These are phyloP conservation scores for Pseudoatta argentina DNA, from an alignment of 1,140 invertebrate species.

Conservation along the genomic window DNA sequence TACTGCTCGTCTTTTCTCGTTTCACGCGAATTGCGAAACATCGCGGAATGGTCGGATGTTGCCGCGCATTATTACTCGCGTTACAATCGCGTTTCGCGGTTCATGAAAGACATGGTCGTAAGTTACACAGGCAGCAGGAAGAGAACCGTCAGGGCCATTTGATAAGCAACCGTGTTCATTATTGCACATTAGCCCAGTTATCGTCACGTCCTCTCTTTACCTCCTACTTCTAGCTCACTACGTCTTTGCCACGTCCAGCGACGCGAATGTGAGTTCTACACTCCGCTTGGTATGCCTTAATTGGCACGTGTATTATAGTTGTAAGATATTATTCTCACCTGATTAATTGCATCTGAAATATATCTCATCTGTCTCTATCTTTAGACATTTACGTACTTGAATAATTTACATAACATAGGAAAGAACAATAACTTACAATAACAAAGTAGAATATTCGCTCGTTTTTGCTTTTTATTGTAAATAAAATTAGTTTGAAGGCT, in stretches of 20 bases:
- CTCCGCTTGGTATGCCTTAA: constrained; percentile 42
- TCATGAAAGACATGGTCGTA: constrained; percentile 65
- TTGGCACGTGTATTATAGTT: constrained; percentile 36
- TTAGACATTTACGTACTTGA: background rate
- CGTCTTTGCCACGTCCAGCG: constrained; percentile 40
- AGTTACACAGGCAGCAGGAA: constrained; percentile 73
- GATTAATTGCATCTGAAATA: background rate
- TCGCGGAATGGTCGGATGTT: constrained; percentile 59
- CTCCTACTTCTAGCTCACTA: constrained; percentile 42
- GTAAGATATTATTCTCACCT: constrained; percentile 27
- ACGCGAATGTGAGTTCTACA: constrained; percentile 47
- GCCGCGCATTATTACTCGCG: constrained; percentile 58
- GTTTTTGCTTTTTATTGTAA: background rate
- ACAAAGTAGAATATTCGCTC: background rate
- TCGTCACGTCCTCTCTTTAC: constrained; percentile 72
- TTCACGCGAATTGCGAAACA: constrained; percentile 37
- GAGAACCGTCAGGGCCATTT: constrained; percentile 78
- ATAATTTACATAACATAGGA: background rate
- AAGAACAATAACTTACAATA: background rate
- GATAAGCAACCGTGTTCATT: constrained; percentile 77
- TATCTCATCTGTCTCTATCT: background rate
- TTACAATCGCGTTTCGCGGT: constrained; percentile 68
- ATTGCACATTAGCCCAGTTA: constrained; percentile 78
- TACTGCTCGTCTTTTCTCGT: background rate
- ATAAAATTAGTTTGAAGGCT: background rate